Evolutionary conservation across 92 coral and sea anemone genomes (phyloP), one percentile per base, ranked within the genome.

Genomic region (Palythoa grandis): DNA sequence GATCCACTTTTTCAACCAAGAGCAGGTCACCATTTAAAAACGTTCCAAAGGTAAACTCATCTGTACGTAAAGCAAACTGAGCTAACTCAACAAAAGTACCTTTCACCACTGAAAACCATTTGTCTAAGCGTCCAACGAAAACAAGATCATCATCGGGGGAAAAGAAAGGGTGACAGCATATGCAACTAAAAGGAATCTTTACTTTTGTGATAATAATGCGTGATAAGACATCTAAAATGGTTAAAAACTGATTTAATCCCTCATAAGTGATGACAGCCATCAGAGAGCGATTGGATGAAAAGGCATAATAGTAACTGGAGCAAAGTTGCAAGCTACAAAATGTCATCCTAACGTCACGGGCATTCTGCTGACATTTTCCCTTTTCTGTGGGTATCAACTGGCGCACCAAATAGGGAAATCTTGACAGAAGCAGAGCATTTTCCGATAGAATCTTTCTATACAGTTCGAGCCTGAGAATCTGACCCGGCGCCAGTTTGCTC

Each of bases 41-140:
- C 7, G 56, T 8, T 13, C 56, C 54, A 7, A 4, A 16, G 23
- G 4, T 3, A 40, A 3, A 72, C 23, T 4, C 3, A 87, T 6
- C 10, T 24, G 52, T 20, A 16, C 39, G 69, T 52, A 23, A 86
- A 5, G 74, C 54, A 48, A 88, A 84, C 56, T 88, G 83, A 72
- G 86, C 10, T 7, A 78, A 11, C 5, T 73, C 70, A 7, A 57
- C 40, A 10, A 89, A 52, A 79, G 83, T 17, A 25, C 29, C 52
- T 63, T 56, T 39, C 4, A 6, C n/a, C 52, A 84, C 91, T 5
- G 71, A 88, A 65, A 83, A 83, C 88, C 88, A 83, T 16, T 78
- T 83, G 83, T 83, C 88, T 12, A 77, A 83, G 1, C 86, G 88
- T 19, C 91, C 88, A 69, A 78, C 72, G 35, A 89, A 77, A n/a